Evolutionary conservation across 2,888 invertebrate species (phyloP).

Genomic region (Petrolisthes cinctipes): DNA sequence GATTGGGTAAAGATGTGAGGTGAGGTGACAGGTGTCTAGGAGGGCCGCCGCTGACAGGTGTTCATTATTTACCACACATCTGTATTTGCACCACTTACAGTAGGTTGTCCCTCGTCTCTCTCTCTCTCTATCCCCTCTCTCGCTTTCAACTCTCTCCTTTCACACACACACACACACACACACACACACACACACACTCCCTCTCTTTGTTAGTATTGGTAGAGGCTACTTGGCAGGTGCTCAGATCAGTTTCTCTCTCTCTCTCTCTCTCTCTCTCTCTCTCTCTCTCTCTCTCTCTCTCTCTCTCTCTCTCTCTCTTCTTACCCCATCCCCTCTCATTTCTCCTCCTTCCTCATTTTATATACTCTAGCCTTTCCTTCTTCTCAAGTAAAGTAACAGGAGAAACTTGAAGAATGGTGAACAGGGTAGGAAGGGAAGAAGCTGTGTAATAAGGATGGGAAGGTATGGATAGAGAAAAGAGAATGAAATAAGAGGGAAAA

Average conservation of each 20-base stretch:
- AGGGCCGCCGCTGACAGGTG: not conserved
- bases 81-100: not conserved
- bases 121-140: not conserved
- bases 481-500: no score
- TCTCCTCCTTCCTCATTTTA: not conserved
- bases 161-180: constrained; percentile 24
- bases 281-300: constrained; percentile 42
- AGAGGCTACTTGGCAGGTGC: not conserved
- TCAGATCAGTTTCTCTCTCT: not conserved
- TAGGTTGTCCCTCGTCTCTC: not conserved
- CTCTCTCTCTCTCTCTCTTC: constrained; percentile 38
- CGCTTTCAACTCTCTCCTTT: not conserved
- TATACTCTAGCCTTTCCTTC: not conserved
- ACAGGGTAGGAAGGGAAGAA: no score
- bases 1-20: not conserved
- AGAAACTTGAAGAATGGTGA: not conserved
- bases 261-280: constrained; percentile 41
- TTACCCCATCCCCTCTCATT: constrained; percentile 11
- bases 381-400: no score
- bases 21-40: not conserved
- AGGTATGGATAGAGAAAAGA: no score
- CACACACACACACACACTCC: constrained; percentile 10
- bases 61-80: not conserved
- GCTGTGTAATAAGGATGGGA: no score
- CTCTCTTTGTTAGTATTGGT: not conserved